Evolutionary conservation across 2,888 invertebrate genomes (phyloP), one percentile per base, ranked within the genome.

Genomic region (Rhagium mordax): DNA sequence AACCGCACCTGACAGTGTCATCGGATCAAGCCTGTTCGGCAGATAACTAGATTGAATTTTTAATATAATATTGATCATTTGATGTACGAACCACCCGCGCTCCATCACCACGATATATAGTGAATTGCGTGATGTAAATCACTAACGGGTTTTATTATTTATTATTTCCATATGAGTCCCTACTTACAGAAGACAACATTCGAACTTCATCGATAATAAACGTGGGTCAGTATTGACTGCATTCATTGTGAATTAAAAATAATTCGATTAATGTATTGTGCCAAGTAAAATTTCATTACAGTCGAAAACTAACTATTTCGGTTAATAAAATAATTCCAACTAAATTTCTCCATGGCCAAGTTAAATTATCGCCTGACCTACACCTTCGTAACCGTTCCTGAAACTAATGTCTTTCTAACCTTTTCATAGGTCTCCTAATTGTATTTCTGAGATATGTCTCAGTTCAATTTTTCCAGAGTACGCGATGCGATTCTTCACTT

Each of bases 1-100:
- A 78, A 84, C 86, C 86, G 80, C 86, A 87, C 86, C 86, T 86
- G 86, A 84, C 85, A 85, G 81, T 85, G 85, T 85, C 85, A 84
- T 82, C 82, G 80, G 79, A 78, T 81, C 81, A 79, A 78, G 76
- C 79, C 77, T 76, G 81, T 76, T 77, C 75, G 74, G 75, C 80
- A 80, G 82, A 83, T 84, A 83, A 84, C 82, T 79, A 75, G 82
- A 86, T 85, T 85, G 84, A 83, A 85, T 84, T 85, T 86, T 85
- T 84, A 86, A 85, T 85, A 82, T 79, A 68, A 80, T 81, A 82
- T 84, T 78, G 82, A 84, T 84, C 67, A 67, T 67, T 67, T 67
- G 41, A 24, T 65, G 51, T 55, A 57, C 24, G 20, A 18, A 61
- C 47, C 21, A 21, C 16, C 41, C 47, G 47, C 47, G 18, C 16